Base-by-base conservation (phyloP, 2,113 vertebrate species). In the Mesembrinibis cayennensis region DNA sequence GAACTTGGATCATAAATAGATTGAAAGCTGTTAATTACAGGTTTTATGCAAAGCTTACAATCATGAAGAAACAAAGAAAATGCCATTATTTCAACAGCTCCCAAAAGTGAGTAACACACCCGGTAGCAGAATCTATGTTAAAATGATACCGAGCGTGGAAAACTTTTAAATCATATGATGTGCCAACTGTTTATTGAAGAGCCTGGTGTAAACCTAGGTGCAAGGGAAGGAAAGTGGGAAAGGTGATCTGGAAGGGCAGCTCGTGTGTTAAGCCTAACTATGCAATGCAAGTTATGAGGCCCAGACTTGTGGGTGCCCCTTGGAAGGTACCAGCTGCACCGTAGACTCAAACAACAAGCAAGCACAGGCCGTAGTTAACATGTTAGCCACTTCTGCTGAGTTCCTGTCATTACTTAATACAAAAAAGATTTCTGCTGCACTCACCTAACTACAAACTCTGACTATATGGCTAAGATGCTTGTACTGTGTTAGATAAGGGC, bases 221-320 rank as follows among this genome's bases (percentile, higher is more conserved):
- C 34, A 32, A 45, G 17, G 55, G 30, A 49, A 84, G 63, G 56
- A 14, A 49, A 9, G 44, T 40, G 40, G 44, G 53, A 79, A 77
- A 12, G 62, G 36, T 77, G 66, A 36, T 7, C 6, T 11, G 58
- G 29, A 55, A 79, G 36, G 32, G 32, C 23, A 65, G 29, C 34
- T 79, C 1, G 0, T 10, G 5, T 7, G 42, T 74, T 62, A 53
- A 50, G 38, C 22, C 25, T 11, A 27, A 7, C 62, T 34, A 9
- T 0, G 0, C n/a, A 55, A 2, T 10, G n/a, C 12, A 23, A 12
- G n/a, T 47, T 42, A 8, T 0, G 58, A 56, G 77, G 22, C 53
- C 22, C 19, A n/a, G 66, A 49, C 19, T 59, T 40, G 21, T 30
- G 65, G 16, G 14, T 88, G 22, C 30, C 52, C 22, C 63, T 62